These are phyloP conservation scores for Echinarachnius parma DNA, from an alignment of 53 echinoderm and acorn worm genomes.

Conservation along the genomic window DNA sequence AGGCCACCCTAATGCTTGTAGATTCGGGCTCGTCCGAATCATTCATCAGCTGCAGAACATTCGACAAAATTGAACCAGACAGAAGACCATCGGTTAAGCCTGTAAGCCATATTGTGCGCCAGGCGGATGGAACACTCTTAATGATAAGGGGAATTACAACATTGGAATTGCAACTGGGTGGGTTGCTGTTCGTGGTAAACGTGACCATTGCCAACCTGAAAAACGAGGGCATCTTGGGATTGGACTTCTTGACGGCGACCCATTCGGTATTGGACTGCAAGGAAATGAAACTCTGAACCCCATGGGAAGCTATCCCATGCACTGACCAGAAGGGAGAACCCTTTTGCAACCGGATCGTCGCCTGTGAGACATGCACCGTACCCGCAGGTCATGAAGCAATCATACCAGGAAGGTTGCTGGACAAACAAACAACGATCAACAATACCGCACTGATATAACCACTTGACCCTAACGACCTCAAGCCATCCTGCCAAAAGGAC, in stretches of 20 bases:
- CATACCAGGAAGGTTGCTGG: too few species aligned
- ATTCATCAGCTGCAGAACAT: background rate
- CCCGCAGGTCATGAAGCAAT: too few species aligned
- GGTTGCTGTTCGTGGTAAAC: background rate
- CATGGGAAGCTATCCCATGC: too few species aligned
- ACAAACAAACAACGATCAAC: too few species aligned
- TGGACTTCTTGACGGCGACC: background rate
- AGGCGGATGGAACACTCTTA: background rate
- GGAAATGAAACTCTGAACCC: too few species aligned
- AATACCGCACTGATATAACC: too few species aligned
- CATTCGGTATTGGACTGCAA: too few species aligned
- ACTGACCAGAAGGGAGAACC: too few species aligned
- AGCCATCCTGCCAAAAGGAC: too few species aligned
- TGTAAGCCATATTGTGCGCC: background rate
- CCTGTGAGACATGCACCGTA: too few species aligned
- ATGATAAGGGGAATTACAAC: background rate
- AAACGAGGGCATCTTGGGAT: background rate
- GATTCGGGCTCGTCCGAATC: background rate
- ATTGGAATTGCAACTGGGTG: background rate
- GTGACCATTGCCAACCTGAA: background rate
- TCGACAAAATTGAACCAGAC: background rate
- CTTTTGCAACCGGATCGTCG: too few species aligned
- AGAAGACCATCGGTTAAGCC: background rate
- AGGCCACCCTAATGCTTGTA: background rate
- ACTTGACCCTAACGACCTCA: too few species aligned